phyloP scores from a whole-genome alignment of 2,888 invertebrate species.

The Cyrtodaria siliqua region DNA sequence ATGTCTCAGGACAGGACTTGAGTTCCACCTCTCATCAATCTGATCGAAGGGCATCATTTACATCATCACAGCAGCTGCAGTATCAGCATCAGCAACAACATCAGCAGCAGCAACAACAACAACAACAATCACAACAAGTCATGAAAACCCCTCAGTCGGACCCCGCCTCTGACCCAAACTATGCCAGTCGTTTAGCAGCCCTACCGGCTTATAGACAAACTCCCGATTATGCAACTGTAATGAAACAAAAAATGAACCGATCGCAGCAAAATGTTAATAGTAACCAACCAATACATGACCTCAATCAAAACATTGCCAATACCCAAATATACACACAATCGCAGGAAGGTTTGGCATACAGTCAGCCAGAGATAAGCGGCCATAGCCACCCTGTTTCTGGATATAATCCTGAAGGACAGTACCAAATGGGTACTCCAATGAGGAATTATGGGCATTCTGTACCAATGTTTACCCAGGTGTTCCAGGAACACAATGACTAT shows the following conservation, averaged over 20 bases:
- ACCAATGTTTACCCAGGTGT: conserved; percentile 76
- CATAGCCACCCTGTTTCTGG: conserved; percentile 47
- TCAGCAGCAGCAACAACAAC: conserved; percentile 41
- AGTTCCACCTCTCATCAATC: conserved; percentile 27
- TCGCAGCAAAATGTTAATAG: conserved; percentile 51
- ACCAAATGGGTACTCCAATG: conserved; percentile 75
- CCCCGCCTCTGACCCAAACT: conserved; percentile 62
- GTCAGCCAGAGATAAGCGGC: conserved; percentile 64
- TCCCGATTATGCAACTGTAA: conserved; percentile 97
- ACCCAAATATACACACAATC: conserved; percentile 74
- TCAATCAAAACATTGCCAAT: conserved; percentile 67
- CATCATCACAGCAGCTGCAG: conserved; percentile 28
- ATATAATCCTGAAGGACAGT: conserved; percentile 69
- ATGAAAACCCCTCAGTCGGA: conserved; percentile 21
- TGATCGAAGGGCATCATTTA: conserved; percentile 35
- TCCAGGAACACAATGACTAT: conserved; percentile 70
- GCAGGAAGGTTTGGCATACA: conserved; percentile 66
- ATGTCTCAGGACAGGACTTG: conserved; percentile 58
- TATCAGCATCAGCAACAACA: conserved; percentile 28
- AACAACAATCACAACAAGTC: conserved; percentile 41
- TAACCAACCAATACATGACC: conserved; percentile 61
- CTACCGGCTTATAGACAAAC: conserved; percentile 90
- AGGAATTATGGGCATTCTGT: conserved; percentile 70
- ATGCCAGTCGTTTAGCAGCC: conserved; percentile 71
- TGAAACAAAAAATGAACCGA: conserved; percentile 89